Evolutionary conservation across 2,113 vertebrate species (phyloP), one percentile per base, ranked within the genome.

Genomic region (Gobiocypris rarus): DNA sequence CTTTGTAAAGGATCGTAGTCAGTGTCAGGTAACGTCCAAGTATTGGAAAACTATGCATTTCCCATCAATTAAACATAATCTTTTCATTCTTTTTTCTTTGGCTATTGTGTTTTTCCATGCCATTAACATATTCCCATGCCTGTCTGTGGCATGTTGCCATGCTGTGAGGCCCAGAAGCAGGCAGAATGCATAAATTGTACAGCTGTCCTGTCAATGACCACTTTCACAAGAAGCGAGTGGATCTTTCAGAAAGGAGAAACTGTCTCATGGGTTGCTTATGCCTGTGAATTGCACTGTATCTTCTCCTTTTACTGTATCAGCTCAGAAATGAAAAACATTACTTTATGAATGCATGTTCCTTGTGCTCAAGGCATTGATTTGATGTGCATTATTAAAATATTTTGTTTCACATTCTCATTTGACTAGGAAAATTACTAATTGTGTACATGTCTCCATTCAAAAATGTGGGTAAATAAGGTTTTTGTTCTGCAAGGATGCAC

Each of bases 131-230:
- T 31, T 54, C 43, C 67, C 11, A 22, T 67, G 70, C 31, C 69
- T 71, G 69, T 71, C 69, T 71, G 38, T 38, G 13, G 38, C 19
- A 75, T 58, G 59, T 78, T 45, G 24, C 50, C 24, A 10, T n/a
- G 43, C 56, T 81, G 15, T 81, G 28, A 59, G 74, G 75, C 8
- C n/a, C 75, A 45, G 48, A 41, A 48, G 48, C 50, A 41, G 61
- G 73, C 43, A 52, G 52, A 75, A 63, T 10, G 11, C 73, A 87
- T 85, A 26, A 41, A 87, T 87, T 82, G 86, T 83, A 89, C 81
- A 85, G 58, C 45, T 26, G 74, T 34, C 26, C 75, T 59, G 59
- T 63, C 54, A 87, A 41, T 70, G 67, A 45, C 67, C 74, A 81
- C 54, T 71, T 41, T 79, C 73, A 82, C 83, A 65, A 26, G 48